phyloP scores from a whole-genome alignment of 1,140 invertebrate genomes.

The Drosophila eugracilis region DNA sequence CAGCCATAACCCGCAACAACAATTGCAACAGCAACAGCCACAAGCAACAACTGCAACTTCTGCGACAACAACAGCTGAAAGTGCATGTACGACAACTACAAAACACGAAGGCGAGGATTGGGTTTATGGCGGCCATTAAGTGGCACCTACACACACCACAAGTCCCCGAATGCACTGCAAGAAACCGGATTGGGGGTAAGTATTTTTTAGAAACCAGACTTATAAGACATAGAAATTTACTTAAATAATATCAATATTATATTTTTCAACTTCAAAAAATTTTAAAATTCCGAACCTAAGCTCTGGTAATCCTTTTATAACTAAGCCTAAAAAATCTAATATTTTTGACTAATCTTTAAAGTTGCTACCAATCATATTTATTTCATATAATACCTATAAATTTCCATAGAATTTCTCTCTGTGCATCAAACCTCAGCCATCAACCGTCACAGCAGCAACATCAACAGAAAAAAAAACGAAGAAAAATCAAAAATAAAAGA shows the following conservation, averaged over 20 bases:
- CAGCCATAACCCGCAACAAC: conserved; percentile 43
- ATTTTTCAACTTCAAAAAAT: no score
- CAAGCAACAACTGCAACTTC: conserved; percentile 22
- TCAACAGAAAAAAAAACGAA: conserved; percentile 17
- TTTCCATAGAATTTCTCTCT: neutral
- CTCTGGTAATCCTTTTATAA: no score
- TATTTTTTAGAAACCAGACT: no score
- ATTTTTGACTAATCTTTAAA: no score
- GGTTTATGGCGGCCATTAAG: conserved; percentile 75
- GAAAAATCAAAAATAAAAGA: conserved; percentile 45
- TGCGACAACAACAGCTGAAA: conserved; percentile 51
- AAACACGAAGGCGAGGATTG: conserved; percentile 53
- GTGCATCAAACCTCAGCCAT: conserved; percentile 16
- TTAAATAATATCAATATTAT: no score
- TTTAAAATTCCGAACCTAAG: no score
- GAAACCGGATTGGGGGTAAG: no score
- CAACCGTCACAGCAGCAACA: conserved; percentile 18
- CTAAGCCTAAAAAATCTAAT: no score
- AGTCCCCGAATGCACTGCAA: no score
- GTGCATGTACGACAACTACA: conserved; percentile 48
- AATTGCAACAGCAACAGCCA: conserved; percentile 36
- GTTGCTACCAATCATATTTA: no score
- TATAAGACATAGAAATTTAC: no score
- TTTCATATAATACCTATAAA: no score
- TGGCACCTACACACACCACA: conserved; percentile 54